phyloP scores from a whole-genome alignment of 2,888 invertebrate species.

The Campopleginae sp. region DNA sequence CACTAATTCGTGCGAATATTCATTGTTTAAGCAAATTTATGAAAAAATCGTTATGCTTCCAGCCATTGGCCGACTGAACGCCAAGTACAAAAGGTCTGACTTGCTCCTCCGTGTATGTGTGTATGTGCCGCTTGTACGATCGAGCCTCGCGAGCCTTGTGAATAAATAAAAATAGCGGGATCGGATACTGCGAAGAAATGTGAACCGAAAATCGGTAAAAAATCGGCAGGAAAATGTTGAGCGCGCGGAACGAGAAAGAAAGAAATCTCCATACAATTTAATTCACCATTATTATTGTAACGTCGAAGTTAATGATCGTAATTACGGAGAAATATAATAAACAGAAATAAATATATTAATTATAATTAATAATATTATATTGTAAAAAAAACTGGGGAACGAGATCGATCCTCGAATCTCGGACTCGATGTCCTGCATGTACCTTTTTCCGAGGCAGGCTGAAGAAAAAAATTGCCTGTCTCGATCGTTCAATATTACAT shows the following conservation, averaged over 20 bases:
- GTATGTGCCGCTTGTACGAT: slow-evolving; percentile 41
- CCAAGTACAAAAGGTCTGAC: slow-evolving; percentile 69
- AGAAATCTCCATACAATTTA: slow-evolving; percentile 46
- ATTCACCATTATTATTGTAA: slow-evolving; percentile 59
- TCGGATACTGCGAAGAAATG: slow-evolving; percentile 2
- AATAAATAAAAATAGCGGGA: slow-evolving; percentile 41
- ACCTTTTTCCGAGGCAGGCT: slow-evolving; percentile 74
- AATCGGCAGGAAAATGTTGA: slow-evolving; percentile 16
- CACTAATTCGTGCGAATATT: slow-evolving; percentile 2
- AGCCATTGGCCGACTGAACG: slow-evolving; percentile 70
- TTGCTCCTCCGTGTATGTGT: slow-evolving; percentile 42
- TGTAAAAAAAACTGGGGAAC: slow-evolving; percentile 48
- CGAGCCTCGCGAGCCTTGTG: slow-evolving; percentile 58
- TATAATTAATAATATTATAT: slow-evolving; percentile 56
- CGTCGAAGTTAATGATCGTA: slow-evolving; percentile 53
- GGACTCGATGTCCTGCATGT: slow-evolving; percentile 71
- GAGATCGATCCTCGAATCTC: slow-evolving; percentile 53
- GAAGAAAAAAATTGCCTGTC: slow-evolving; percentile 21
- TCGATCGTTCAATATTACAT: slow-evolving; percentile 57
- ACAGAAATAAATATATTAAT: slow-evolving; percentile 67
- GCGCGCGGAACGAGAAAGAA: background rate
- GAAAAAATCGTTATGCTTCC: slow-evolving; percentile 70
- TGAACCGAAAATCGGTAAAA: slow-evolving; percentile 11
- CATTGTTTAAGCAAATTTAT: slow-evolving; percentile 1
- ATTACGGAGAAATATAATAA: slow-evolving; percentile 47